Evolutionary conservation across 2,113 vertebrate genomes (phyloP).

Genomic region (Zosterops borbonicus): DNA sequence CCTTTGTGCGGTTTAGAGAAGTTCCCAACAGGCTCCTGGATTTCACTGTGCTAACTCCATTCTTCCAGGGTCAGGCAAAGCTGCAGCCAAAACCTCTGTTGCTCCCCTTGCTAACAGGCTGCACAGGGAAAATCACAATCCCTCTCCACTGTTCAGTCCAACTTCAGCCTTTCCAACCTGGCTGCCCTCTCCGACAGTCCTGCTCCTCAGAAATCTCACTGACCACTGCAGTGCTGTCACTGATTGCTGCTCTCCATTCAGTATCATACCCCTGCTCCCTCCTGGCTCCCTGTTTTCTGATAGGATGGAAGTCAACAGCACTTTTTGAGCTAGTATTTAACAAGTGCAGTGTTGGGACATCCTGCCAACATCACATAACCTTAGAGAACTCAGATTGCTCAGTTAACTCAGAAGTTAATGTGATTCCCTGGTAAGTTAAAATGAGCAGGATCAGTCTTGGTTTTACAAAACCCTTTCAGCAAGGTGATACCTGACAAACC

Average conservation of each 20-base stretch:
- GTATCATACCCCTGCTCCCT: neutral
- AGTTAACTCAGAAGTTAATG: neutral
- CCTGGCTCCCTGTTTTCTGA: neutral
- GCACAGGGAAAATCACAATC: fast-evolving
- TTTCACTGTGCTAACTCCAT: neutral
- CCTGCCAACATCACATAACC: neutral
- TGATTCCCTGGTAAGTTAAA: neutral
- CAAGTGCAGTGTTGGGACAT: neutral
- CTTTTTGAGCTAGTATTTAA: neutral
- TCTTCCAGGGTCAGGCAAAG: neutral
- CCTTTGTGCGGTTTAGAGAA: neutral
- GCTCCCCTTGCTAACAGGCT: neutral
- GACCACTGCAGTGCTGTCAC: neutral
- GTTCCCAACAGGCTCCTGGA: neutral
- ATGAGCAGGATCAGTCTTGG: neutral
- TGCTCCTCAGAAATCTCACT: neutral
- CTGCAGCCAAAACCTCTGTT: neutral
- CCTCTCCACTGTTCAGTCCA: neutral
- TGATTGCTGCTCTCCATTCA: neutral
- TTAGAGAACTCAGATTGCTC: neutral
- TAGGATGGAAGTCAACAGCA: neutral
- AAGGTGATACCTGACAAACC: neutral
- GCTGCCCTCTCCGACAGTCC: neutral
- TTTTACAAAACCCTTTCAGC: neutral
- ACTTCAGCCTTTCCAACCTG: neutral